Percentiles rank a stretch among this genome's conserved stretches.
phyloP scores from a whole-genome alignment of 2,113 vertebrate species.

The Nyctibius bracteatus region DNA sequence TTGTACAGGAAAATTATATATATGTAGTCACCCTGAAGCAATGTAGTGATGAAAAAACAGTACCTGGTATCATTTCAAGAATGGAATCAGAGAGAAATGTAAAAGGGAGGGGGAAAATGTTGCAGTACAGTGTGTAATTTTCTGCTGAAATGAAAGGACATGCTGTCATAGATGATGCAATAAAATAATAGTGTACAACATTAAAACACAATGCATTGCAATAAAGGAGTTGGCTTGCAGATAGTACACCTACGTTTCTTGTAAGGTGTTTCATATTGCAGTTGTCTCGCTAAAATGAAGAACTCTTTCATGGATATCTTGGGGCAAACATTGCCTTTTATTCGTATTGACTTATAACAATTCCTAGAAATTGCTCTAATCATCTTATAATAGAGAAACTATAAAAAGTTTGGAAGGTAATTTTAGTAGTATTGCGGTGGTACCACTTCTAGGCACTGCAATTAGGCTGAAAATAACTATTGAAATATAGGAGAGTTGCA shows the following conservation, averaged over 20 bases:
- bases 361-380: not conserved
- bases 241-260: not conserved
- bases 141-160: not conserved
- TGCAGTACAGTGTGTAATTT: not conserved
- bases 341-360: not conserved
- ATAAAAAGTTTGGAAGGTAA: not conserved
- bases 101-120: not conserved
- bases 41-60: not conserved
- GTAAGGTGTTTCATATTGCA: not conserved
- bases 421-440: not conserved
- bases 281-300: not conserved
- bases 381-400: not conserved
- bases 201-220: not conserved
- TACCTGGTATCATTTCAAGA: not conserved
- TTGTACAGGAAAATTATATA: not conserved
- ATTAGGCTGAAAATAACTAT: not conserved
- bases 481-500: not conserved
- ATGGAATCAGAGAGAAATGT: not conserved
- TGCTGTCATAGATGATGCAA: not conserved
- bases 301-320: not conserved
- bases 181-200: not conserved
- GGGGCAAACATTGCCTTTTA: not conserved
- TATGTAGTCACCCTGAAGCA: not conserved
- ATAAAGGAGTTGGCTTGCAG: not conserved
- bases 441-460: not conserved